A percentile compares a stretch with the other conserved stretches of the same genome.
phyloP scores from a whole-genome alignment of 2,113 vertebrate species.

The Hippocampus guttulatus region DNA sequence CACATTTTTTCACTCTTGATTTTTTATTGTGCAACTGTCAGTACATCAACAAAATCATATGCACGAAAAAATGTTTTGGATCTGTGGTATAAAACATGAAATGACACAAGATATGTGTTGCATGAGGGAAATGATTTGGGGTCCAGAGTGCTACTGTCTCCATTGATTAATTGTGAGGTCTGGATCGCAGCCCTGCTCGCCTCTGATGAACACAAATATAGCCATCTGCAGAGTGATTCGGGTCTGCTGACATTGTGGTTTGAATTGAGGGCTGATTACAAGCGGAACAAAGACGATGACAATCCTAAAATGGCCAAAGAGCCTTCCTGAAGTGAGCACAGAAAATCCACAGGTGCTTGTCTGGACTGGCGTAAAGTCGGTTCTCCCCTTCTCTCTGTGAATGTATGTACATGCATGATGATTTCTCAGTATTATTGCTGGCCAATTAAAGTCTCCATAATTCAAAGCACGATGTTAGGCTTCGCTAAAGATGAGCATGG shows the following conservation, averaged over 20 bases:
- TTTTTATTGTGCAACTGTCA: neutral
- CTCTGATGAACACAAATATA: conserved; percentile 32
- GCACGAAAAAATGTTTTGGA: neutral
- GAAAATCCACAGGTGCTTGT: conserved; percentile 12
- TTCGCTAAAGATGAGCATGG: too few relatives aligned
- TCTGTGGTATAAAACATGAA: neutral
- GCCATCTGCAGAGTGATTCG: conserved; percentile 28
- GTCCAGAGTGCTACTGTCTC: conserved; percentile 35
- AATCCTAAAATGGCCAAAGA: conserved; percentile 36
- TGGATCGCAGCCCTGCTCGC: neutral
- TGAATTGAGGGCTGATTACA: conserved; percentile 57
- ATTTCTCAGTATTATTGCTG: too few relatives aligned
- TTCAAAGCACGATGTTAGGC: too few relatives aligned
- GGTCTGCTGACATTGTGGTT: conserved; percentile 56
- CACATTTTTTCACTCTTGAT: too few relatives aligned
- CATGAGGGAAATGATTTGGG: conserved; percentile 14
- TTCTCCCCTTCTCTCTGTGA: neutral
- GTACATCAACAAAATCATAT: too few relatives aligned
- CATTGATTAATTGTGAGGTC: conserved; percentile 44
- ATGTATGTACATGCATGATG: neutral
- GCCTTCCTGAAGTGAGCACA: conserved; percentile 14
- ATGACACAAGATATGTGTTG: conserved; percentile 1
- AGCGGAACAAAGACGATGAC: conserved; percentile 46
- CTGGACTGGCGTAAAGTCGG: neutral
- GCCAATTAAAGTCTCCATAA: too few relatives aligned